Percentiles rank a stretch among this genome's conserved stretches.
Evolutionary conservation across 1,140 invertebrate species (phyloP).

Genomic region (Bathynomus jamesi): DNA sequence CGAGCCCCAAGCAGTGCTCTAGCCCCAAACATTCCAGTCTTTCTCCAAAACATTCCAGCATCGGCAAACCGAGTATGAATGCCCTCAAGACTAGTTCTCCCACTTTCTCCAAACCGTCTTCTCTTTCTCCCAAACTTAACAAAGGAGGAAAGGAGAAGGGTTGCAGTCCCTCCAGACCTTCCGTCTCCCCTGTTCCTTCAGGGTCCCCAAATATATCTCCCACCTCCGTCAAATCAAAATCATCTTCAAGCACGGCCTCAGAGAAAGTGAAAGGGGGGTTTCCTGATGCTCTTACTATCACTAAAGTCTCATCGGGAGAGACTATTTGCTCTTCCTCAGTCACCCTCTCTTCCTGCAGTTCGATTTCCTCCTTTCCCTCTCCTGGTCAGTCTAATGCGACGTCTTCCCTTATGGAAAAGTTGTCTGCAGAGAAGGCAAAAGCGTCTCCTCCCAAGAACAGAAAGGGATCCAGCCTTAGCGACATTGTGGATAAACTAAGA

Average conservation of each 20-base stretch:
- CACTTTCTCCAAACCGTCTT: constrained; percentile 69
- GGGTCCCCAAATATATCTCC: constrained; percentile 5
- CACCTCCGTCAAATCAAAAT: constrained; percentile 11
- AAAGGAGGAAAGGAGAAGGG: constrained; percentile 28
- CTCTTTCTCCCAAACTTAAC: constrained; percentile 50
- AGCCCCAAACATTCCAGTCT: constrained; percentile 48
- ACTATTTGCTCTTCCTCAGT: constrained; percentile 25
- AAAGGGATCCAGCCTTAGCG: constrained; percentile 33
- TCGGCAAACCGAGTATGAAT: constrained; percentile 70
- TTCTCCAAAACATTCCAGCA: constrained; percentile 41
- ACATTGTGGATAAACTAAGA: constrained; percentile 34
- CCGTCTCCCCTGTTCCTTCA: constrained; percentile 4
- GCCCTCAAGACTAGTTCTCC: constrained; percentile 40
- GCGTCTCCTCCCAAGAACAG: constrained; percentile 34
- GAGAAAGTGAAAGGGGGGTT: constrained; percentile 23
- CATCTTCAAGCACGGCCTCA: not conserved
- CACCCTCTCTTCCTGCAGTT: constrained; percentile 24
- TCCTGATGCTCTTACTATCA: constrained; percentile 28
- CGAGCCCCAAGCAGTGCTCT: constrained; percentile 32
- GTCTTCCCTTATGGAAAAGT: constrained; percentile 22
- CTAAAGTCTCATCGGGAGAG: constrained; percentile 30
- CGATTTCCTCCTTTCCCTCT: constrained; percentile 20
- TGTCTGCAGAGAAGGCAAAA: constrained; percentile 32
- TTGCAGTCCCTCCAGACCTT: constrained; percentile 25
- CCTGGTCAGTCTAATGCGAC: not conserved